Percentiles rank a stretch among this genome's conserved stretches.
Conservation (phyloP, 2,888 invertebrate genomes). For the Dolichopus griseipennis region DNA sequence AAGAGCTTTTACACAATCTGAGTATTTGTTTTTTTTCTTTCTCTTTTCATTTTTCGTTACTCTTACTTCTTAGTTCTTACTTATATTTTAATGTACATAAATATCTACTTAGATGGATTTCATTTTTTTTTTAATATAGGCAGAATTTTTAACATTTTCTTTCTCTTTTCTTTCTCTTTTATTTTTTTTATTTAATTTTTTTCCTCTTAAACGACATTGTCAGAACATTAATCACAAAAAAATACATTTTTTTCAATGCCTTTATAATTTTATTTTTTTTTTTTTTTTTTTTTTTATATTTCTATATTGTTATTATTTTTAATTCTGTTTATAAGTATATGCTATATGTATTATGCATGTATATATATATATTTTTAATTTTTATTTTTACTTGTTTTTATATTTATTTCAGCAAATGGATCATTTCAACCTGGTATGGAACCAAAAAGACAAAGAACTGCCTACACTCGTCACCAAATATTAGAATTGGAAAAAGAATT, state of each 20-base stretch:
- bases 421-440: slow-evolving; percentile 87
- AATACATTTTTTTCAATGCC: neutral
- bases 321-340: neutral
- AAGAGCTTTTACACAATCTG: slow-evolving; percentile 21
- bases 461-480: slow-evolving; percentile 96
- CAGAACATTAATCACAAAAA: slow-evolving; percentile 3
- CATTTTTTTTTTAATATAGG: slow-evolving; percentile 5
- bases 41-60: neutral
- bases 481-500: slow-evolving; percentile 96
- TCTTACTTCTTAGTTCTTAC: neutral
- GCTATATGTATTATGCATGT: neutral
- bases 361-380: neutral
- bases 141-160: neutral
- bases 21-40: slow-evolving; percentile 11
- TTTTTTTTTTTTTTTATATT: neutral
- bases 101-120: slow-evolving; percentile 8
- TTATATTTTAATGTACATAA: slow-evolving; percentile 9
- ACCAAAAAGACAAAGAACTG: slow-evolving; percentile 91
- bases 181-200: neutral
- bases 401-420: slow-evolving; percentile 67
- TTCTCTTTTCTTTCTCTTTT: too few relatives aligned
- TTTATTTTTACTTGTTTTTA: slow-evolving; percentile 24
- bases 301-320: neutral
- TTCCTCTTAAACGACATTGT: neutral
- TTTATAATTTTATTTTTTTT: neutral